These are phyloP conservation scores for Rhyzopertha dominica DNA, from an alignment of 1,140 invertebrate species.

Conservation along the genomic window DNA sequence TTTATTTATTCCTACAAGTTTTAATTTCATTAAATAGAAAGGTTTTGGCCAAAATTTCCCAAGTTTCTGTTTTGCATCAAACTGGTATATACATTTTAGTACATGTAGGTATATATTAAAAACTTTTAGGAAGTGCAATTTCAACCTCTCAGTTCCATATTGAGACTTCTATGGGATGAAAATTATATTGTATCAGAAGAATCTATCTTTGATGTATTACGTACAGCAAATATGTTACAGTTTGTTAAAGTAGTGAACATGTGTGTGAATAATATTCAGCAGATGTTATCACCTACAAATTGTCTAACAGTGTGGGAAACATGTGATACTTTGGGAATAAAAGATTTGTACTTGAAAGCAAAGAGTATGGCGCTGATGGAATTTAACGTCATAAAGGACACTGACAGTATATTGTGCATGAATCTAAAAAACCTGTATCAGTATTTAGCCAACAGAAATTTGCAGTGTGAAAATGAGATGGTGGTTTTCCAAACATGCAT, in stretches of 20 bases:
- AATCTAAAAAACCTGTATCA: constrained; percentile 27
- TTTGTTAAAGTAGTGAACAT: constrained; percentile 27
- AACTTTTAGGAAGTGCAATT: constrained; percentile 34
- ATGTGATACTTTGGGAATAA: constrained; percentile 29
- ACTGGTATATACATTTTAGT: no score
- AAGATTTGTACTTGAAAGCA: constrained; percentile 33
- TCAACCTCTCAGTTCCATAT: no score
- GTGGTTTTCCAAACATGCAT: constrained; percentile 33
- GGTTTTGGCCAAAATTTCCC: no score
- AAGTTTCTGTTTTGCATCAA: no score
- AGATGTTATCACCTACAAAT: constrained; percentile 25
- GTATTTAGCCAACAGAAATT: constrained; percentile 32
- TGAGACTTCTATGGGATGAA: no score
- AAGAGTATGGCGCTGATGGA: constrained; percentile 33
- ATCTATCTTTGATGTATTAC: constrained; percentile 27
- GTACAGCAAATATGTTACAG: constrained; percentile 37
- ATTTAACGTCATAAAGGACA: constrained; percentile 29
- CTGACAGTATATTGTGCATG: constrained; percentile 24
- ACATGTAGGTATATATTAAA: no score
- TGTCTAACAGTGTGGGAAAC: constrained; percentile 37
- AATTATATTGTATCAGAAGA: constrained; percentile 28
- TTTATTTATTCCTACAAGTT: no score
- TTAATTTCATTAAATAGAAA: no score
- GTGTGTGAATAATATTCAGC: constrained; percentile 20
- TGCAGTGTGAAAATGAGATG: constrained; percentile 31